phyloP scores from a whole-genome alignment of 2,113 vertebrate genomes.

The Emberiza fucata region DNA sequence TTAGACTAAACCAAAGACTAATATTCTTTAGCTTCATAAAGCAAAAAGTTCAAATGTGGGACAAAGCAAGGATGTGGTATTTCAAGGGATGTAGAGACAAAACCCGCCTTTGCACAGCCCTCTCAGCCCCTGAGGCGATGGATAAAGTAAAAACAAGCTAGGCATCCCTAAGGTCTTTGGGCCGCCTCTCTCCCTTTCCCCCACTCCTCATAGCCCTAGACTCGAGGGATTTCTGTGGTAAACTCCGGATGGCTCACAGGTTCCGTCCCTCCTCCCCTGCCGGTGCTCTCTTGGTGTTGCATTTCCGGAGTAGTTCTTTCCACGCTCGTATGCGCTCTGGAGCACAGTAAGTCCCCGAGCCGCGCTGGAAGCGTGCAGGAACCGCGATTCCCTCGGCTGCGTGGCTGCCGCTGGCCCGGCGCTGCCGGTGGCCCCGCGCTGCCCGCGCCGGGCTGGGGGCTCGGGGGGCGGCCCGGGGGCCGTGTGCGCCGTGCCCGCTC shows the following conservation, averaged over 20 bases:
- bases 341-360: neutral
- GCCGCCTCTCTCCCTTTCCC: too few relatives aligned
- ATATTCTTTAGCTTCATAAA: neutral
- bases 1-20: neutral
- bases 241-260: accelerated
- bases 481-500: neutral
- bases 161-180: accelerated
- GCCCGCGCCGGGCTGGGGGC: neutral
- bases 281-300: neutral
- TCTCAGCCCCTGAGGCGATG: neutral
- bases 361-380: neutral
- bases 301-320: neutral
- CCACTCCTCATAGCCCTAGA: accelerated
- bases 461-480: neutral
- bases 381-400: too few relatives aligned
- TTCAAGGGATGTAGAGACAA: neutral
- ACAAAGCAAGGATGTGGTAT: neutral
- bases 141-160: neutral
- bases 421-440: neutral
- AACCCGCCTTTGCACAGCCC: neutral
- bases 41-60: neutral
- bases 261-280: neutral
- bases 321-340: neutral
- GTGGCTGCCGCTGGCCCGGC: neutral
- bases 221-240: neutral